A percentile compares a stretch with the other conserved stretches of the same genome.
These are phyloP conservation scores for Rhabdomys dilectus DNA, from an alignment of 2,113 vertebrate genomes.

Conservation along the genomic window DNA sequence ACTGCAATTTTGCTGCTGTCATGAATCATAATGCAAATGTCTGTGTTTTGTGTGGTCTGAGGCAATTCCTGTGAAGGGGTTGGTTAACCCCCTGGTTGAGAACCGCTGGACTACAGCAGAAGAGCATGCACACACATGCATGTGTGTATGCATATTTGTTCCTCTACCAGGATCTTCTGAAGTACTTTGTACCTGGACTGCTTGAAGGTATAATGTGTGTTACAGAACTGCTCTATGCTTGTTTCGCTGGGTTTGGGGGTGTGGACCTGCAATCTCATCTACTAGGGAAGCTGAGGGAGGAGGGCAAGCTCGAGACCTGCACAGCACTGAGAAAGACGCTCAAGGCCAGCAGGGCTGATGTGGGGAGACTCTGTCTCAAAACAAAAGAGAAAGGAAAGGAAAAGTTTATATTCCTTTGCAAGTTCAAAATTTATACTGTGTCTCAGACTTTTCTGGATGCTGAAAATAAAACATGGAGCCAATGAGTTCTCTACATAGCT, in stretches of 20 bases:
- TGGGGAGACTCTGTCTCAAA: neutral
- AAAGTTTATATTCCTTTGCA: neutral
- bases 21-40: neutral
- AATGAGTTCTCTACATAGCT: neutral
- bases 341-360: no score
- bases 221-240: neutral
- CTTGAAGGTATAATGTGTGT: neutral
- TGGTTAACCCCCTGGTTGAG: neutral
- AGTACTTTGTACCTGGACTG: neutral
- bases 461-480: neutral
- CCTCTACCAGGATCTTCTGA: neutral
- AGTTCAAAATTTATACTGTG: neutral
- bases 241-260: neutral
- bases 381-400: neutral
- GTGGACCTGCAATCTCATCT: neutral
- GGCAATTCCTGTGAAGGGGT: neutral
- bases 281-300: neutral
- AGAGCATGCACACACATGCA: neutral
- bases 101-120: neutral
- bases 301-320: neutral
- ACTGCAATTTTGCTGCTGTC: neutral
- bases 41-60: neutral
- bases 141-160: neutral
- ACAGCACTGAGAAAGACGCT: neutral
- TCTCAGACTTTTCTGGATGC: neutral